phyloP scores from a whole-genome alignment of 2,888 invertebrate species.

The Dryocosmus kuriphilus region DNA sequence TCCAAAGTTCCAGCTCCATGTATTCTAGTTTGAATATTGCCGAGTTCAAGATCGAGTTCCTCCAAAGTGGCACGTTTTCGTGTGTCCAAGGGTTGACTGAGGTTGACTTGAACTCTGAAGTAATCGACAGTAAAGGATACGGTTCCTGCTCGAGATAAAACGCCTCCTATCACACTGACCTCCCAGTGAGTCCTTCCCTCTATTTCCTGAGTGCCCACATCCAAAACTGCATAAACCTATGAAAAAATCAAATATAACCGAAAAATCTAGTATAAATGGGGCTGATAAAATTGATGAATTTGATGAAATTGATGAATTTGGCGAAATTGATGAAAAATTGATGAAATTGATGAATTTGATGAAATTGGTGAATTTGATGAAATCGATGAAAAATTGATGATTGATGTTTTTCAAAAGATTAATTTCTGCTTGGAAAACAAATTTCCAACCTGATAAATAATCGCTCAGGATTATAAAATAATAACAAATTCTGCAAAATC shows the following conservation, averaged over 20 bases:
- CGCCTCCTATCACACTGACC: constrained; percentile 83
- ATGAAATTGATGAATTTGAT: too few relatives aligned
- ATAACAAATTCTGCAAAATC: too few relatives aligned
- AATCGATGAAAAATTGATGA: too few relatives aligned
- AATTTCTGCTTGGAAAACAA: too few relatives aligned
- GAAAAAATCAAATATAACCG: neutral
- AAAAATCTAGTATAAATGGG: neutral
- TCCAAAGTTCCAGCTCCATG: constrained; percentile 93
- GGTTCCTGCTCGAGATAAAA: constrained; percentile 85
- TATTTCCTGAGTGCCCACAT: constrained; percentile 89
- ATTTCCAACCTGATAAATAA: too few relatives aligned
- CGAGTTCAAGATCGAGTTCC: constrained; percentile 88
- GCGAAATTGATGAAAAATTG: too few relatives aligned
- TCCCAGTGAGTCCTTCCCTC: constrained; percentile 90
- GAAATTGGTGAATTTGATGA: too few relatives aligned
- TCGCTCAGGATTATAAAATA: too few relatives aligned
- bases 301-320: too few relatives aligned
- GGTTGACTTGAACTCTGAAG: constrained; percentile 83
- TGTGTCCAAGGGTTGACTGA: constrained; percentile 89
- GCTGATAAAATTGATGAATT: too few relatives aligned
- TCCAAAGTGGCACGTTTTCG: constrained; percentile 85
- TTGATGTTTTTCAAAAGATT: too few relatives aligned
- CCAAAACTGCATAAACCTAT: constrained; percentile 81
- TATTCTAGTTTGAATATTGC: constrained; percentile 90
- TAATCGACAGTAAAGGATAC: constrained; percentile 90